These are phyloP conservation scores for Kryphioiulus occultus DNA, from an alignment of 2,888 invertebrate genomes.

Conservation along the genomic window DNA sequence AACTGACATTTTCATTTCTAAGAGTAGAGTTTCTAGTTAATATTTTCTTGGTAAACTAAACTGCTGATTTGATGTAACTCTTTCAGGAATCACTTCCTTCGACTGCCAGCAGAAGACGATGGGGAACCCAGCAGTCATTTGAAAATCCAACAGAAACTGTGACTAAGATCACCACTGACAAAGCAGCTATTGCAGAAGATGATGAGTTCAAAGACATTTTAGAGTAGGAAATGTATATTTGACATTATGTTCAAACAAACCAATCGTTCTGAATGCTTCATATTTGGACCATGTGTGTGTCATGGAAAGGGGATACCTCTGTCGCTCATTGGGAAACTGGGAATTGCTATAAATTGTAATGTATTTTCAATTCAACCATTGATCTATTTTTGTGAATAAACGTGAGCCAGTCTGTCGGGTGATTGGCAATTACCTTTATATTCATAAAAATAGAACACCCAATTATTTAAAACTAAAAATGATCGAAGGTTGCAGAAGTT, in stretches of 20 bases:
- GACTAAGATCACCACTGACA: slow-evolving; percentile 50
- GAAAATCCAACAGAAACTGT: slow-evolving; percentile 51
- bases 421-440: background rate
- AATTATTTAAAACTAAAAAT: no score
- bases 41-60: background rate
- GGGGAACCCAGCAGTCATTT: slow-evolving; percentile 57
- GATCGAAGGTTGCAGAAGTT: no score
- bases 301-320: background rate
- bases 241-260: background rate
- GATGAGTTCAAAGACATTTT: slow-evolving; percentile 72
- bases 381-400: slow-evolving; percentile 17
- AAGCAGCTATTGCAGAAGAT: slow-evolving; percentile 68
- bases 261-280: no score
- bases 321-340: background rate
- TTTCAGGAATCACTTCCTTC: slow-evolving; percentile 50
- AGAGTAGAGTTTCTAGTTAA: background rate
- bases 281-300: background rate
- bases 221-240: slow-evolving; percentile 66
- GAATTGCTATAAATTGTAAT: background rate
- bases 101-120: slow-evolving; percentile 59
- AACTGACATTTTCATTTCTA: background rate
- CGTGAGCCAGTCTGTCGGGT: background rate
- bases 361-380: background rate
- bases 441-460: no score
- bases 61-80: background rate